These are phyloP conservation scores for Tetramorium simillimum DNA, from an alignment of 1,140 invertebrate species.

Conservation along the genomic window DNA sequence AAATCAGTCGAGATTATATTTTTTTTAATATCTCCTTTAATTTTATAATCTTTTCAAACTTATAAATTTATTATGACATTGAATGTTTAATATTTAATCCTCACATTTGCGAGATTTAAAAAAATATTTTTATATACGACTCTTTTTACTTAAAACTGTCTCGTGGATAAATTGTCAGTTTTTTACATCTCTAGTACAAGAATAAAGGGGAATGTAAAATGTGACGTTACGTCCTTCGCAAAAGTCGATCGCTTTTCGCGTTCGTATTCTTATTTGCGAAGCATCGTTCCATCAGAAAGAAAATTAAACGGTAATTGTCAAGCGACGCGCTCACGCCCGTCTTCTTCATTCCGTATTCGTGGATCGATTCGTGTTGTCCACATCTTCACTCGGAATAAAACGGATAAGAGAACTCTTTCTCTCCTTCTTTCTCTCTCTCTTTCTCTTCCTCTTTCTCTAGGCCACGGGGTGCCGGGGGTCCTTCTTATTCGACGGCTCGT, in stretches of 20 bases:
- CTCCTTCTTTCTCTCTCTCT: not conserved
- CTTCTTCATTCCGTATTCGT: constrained; percentile 35
- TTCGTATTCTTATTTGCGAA: not conserved
- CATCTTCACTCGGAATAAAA: constrained; percentile 47
- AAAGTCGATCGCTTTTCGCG: not conserved
- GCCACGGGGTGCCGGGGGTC: constrained; percentile 30
- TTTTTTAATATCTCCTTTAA: not conserved
- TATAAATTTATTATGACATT: not conserved
- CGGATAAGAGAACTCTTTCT: not conserved
- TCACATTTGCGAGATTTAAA: not conserved
- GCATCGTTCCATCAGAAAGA: constrained; percentile 5
- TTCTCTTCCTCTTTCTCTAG: not conserved
- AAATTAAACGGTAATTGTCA: constrained; percentile 39
- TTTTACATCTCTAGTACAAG: not conserved
- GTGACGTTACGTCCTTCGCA: not conserved
- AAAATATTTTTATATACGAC: not conserved
- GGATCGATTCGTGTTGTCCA: constrained; percentile 32
- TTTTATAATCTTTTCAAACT: not conserved
- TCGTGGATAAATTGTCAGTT: not conserved
- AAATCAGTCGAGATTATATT: not conserved
- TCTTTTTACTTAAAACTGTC: not conserved
- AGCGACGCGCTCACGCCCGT: constrained; percentile 3
- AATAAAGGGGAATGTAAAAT: not conserved
- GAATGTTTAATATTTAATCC: not conserved
- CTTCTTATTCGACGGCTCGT: constrained; percentile 67